Evolutionary conservation across 1,140 invertebrate species (phyloP).

Genomic region (Hyphantria cunea): DNA sequence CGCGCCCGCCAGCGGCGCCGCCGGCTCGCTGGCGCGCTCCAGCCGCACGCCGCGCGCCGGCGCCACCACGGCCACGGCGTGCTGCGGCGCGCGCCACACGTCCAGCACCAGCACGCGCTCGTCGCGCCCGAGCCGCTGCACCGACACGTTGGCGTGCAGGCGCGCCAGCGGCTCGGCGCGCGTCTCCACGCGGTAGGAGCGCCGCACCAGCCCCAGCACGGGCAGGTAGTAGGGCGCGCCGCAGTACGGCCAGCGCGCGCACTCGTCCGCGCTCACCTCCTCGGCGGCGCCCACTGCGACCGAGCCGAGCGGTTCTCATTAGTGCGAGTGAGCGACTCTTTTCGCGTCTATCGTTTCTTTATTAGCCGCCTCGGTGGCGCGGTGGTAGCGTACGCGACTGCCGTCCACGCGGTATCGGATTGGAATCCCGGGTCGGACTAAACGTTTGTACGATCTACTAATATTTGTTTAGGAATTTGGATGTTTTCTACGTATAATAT

Average conservation of each 20-base stretch:
- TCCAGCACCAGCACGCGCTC: slow-evolving; percentile 40
- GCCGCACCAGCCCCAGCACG: slow-evolving; percentile 21
- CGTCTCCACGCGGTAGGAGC: slow-evolving; percentile 86
- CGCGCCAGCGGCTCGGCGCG: not conserved
- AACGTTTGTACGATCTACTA: too few species aligned
- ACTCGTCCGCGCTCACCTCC: not conserved
- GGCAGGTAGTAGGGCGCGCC: slow-evolving; percentile 32
- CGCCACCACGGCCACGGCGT: slow-evolving; percentile 35
- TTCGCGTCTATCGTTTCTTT: too few species aligned
- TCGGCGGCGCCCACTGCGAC: not conserved
- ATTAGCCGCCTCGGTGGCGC: too few species aligned
- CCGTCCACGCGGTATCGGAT: too few species aligned
- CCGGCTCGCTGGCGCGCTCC: slow-evolving; percentile 29
- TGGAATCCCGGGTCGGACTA: too few species aligned
- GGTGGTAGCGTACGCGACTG: too few species aligned
- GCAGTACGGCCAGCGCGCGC: slow-evolving; percentile 19
- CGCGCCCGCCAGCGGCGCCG: slow-evolving; percentile 35
- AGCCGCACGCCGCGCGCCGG: slow-evolving; percentile 38
- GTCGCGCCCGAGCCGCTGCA: slow-evolving; percentile 84
- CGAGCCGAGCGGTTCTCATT: not conserved
- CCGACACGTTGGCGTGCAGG: slow-evolving; percentile 89
- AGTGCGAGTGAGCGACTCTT: too few species aligned
- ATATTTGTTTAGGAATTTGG: too few species aligned
- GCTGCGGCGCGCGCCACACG: slow-evolving; percentile 81
- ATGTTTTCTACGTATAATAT: too few species aligned